A percentile compares a stretch with the other conserved stretches of the same genome.
Evolutionary conservation across 2,888 invertebrate genomes (phyloP).

Genomic region (Rhagonycha lutea): DNA sequence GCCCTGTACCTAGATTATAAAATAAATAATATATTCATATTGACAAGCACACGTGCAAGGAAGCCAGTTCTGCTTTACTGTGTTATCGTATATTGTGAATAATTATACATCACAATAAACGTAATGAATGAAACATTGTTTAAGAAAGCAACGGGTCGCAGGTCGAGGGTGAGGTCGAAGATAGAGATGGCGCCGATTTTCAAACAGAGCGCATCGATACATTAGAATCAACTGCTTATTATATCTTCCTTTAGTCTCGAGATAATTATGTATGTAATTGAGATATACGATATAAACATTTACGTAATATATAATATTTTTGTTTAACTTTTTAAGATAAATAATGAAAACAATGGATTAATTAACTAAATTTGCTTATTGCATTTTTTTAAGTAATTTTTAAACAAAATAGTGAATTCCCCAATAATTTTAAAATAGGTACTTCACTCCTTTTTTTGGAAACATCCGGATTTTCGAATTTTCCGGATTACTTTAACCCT

Average conservation of each 20-base stretch:
- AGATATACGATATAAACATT: neutral
- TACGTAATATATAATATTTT: neutral
- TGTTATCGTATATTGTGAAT: constrained; percentile 29
- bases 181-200: constrained; percentile 41
- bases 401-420: neutral
- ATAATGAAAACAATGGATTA: neutral
- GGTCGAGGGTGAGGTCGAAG: constrained; percentile 36
- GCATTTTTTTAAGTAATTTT: neutral
- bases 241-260: neutral
- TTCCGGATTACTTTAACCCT: too few relatives aligned
- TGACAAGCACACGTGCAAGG: constrained; percentile 31
- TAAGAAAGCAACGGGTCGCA: constrained; percentile 31
- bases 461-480: too few relatives aligned
- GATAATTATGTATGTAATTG: neutral
- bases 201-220: constrained; percentile 35
- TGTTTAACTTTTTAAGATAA: neutral
- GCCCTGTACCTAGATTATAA: constrained; percentile 20
- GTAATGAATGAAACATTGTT: constrained; percentile 30
- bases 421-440: neutral
- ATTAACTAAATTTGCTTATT: neutral
- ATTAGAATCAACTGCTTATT: neutral
- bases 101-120: constrained; percentile 30
- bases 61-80: constrained; percentile 25
- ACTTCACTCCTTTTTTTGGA: too few relatives aligned
- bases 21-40: constrained; percentile 30